Conservation (phyloP, 2,797 vertebrate genomes). For the Sylvilagus floridanus region DNA sequence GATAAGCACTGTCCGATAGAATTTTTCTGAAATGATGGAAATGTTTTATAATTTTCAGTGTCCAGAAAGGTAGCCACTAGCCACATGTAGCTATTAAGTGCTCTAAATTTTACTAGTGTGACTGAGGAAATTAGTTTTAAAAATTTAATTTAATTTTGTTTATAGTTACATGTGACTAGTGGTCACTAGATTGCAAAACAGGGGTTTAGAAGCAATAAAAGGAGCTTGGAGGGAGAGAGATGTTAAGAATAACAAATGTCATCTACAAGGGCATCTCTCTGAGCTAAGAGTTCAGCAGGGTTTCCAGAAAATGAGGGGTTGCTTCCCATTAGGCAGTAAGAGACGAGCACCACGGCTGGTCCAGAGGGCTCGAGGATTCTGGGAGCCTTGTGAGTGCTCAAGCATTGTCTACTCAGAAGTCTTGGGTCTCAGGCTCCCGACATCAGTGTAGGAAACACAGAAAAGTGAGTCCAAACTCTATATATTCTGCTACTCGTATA, state of each 20-base stretch:
- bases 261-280: background rate
- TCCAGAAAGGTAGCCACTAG: background rate
- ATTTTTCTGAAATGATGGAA: background rate
- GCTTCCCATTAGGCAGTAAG: background rate
- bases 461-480: background rate
- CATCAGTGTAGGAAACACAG: background rate
- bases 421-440: background rate
- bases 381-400: background rate
- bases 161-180: background rate
- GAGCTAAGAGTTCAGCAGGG: background rate
- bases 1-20: background rate
- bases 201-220: background rate
- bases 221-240: background rate
- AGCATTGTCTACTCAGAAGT: background rate
- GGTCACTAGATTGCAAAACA: background rate
- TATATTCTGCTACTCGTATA: background rate
- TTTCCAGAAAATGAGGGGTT: background rate
- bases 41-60: background rate
- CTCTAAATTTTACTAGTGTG: background rate
- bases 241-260: background rate
- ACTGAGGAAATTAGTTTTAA: background rate
- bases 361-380: background rate
- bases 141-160: background rate
- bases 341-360: background rate
- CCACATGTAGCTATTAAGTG: background rate